phyloP scores from a whole-genome alignment of 2,113 vertebrate species.

The Vulpes ferrilata region DNA sequence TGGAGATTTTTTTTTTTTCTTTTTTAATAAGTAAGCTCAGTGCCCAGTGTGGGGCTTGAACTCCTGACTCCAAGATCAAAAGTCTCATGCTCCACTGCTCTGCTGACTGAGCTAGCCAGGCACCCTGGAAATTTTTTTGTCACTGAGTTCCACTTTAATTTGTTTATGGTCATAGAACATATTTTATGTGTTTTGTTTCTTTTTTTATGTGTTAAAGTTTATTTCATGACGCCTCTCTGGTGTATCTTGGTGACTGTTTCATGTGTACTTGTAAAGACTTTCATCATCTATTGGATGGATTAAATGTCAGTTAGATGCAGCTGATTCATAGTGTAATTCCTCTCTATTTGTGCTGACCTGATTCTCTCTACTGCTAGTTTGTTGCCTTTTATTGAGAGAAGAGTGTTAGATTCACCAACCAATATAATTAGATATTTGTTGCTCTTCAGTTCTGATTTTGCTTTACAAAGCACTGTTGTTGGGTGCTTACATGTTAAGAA shows the following conservation, averaged over 20 bases:
- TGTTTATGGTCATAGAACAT: neutral
- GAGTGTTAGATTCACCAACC: neutral
- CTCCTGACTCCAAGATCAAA: neutral
- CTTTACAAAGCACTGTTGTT: neutral
- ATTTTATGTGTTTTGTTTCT: neutral
- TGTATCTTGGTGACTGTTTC: neutral
- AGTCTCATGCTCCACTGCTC: neutral
- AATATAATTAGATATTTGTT: neutral
- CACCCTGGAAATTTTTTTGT: neutral
- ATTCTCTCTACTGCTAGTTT: neutral
- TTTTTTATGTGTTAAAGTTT: neutral
- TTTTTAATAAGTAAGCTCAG: neutral
- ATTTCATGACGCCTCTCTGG: neutral
- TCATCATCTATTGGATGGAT: neutral
- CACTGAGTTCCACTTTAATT: neutral
- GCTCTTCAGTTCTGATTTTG: neutral
- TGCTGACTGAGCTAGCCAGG: neutral
- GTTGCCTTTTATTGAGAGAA: neutral
- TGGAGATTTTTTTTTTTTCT: neutral
- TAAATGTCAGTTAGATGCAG: neutral
- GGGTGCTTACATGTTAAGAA: neutral
- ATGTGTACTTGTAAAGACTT: neutral
- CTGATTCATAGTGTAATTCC: neutral
- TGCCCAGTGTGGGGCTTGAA: neutral
- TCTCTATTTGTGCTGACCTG: neutral